Base-by-base conservation (phyloP, 1,140 invertebrate species). In the Drusus annulatus region DNA sequence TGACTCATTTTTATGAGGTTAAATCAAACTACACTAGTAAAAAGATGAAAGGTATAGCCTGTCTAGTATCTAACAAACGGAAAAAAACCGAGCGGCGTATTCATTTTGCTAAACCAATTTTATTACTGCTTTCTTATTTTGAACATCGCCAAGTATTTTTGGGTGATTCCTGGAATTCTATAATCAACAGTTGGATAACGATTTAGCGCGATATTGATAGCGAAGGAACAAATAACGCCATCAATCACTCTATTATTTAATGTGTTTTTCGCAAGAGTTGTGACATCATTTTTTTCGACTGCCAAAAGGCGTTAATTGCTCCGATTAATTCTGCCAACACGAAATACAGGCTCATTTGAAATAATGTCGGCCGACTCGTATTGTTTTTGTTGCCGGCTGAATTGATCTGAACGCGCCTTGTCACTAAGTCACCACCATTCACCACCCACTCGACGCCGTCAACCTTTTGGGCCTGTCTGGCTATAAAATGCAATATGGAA, bases 171-270 rank as follows among this genome's bases (percentile, higher is more conserved):
- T 31, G 21, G 25, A 65, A 65, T 65, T 63, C 31, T 13, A 1
- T 16, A 31, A 65, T 65, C 21, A 16, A 15, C 62, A 65, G 25
- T 31, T 31, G 10, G 23, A 6, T 16, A 28, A n/a, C 62, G 62
- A 31, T 31, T 65, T 65, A 28, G 28, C 62, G 4, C 31, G 62
- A 16, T 7, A 16, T 16, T 15, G 17, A 28, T n/a, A 21, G 62
- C 23, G 23, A 65, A 31, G 21, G 10, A 8, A n/a, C 7, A 10
- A 28, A 65, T 65, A 65, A 6, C 62, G 10, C 13, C n/a, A 65
- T 25, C 62, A 65, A 65, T 65, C 25, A 65, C 28, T 65, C 21
- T 25, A 65, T 65, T 60, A 25, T n/a, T 65, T 28, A 25, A 1
- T 65, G 62, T 28, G 16, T 7, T 65, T 65, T 65, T 65, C 3